Percentiles rank a stretch among this genome's conserved stretches.
Evolutionary conservation across 2,113 vertebrate species (phyloP).

Genomic region (Chaetura pelagica): DNA sequence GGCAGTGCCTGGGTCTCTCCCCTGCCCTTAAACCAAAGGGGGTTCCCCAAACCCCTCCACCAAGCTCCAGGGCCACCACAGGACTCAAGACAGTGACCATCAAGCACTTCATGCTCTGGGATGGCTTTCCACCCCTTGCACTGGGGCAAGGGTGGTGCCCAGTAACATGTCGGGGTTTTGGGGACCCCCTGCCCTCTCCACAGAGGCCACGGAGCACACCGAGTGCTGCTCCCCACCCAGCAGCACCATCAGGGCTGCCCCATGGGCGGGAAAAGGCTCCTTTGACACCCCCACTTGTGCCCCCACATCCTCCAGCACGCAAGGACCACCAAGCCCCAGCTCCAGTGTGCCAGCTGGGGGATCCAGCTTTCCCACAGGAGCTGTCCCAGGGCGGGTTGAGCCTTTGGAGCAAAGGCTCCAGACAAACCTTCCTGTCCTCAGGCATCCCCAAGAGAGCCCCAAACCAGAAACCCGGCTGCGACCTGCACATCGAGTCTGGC

Average conservation of each 20-base stretch:
- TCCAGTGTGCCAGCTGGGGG: neutral
- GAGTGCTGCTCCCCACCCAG: neutral
- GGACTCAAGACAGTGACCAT: neutral
- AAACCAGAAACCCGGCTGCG: neutral
- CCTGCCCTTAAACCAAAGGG: neutral
- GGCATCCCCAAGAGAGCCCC: neutral
- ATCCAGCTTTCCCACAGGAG: rapidly evolving
- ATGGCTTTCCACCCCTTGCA: neutral
- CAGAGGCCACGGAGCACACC: neutral
- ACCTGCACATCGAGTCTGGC: neutral
- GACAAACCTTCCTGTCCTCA: neutral
- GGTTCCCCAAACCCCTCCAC: neutral
- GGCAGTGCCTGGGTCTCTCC: rapidly evolving
- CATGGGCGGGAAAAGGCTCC: neutral
- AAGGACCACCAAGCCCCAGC: neutral
- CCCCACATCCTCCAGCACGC: rapidly evolving
- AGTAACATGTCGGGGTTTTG: rapidly evolving
- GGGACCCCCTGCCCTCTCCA: neutral
- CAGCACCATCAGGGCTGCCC: neutral
- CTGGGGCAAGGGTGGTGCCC: neutral
- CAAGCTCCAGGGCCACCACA: neutral
- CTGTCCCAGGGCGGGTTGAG: neutral
- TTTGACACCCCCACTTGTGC: neutral
- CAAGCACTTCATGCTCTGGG: neutral
- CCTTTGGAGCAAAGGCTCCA: neutral